These are phyloP conservation scores for Coptodon rendalli DNA, from an alignment of 2,113 vertebrate genomes.

Conservation along the genomic window DNA sequence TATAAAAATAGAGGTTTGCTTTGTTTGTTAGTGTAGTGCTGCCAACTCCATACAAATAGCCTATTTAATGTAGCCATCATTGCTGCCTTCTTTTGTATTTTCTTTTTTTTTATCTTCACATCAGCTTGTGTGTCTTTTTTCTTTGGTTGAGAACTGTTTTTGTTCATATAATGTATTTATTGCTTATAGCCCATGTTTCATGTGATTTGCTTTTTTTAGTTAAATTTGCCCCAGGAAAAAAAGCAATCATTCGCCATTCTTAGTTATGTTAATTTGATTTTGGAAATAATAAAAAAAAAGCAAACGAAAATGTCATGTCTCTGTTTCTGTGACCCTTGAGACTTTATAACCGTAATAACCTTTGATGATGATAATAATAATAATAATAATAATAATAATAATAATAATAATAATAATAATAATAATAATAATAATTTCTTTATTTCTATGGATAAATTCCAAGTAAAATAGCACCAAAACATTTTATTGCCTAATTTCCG, in stretches of 20 bases:
- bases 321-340: neutral
- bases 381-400: accelerated
- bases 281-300: slow-evolving; percentile 74
- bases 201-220: slow-evolving; percentile 73
- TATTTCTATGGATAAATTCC: neutral
- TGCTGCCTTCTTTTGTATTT: slow-evolving; percentile 64
- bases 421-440: neutral
- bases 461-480: neutral
- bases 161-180: slow-evolving; percentile 83
- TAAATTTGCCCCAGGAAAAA: slow-evolving; percentile 67
- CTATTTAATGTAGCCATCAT: slow-evolving; percentile 80
- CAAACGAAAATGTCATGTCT: neutral
- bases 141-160: slow-evolving; percentile 69
- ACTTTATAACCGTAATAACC: neutral
- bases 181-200: slow-evolving; percentile 73
- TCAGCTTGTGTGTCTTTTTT: slow-evolving; percentile 58
- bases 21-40: slow-evolving; percentile 71
- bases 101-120: slow-evolving; percentile 49
- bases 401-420: accelerated
- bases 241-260: slow-evolving; percentile 81
- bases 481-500: neutral
- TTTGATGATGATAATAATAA: neutral
- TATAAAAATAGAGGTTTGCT: slow-evolving; percentile 5
- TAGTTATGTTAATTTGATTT: slow-evolving; percentile 75
- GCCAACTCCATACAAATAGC: slow-evolving; percentile 78